Evolutionary conservation across 2,797 vertebrate species (phyloP), one percentile per base, ranked within the genome.

Genomic region (Telmatherina bonti): DNA sequence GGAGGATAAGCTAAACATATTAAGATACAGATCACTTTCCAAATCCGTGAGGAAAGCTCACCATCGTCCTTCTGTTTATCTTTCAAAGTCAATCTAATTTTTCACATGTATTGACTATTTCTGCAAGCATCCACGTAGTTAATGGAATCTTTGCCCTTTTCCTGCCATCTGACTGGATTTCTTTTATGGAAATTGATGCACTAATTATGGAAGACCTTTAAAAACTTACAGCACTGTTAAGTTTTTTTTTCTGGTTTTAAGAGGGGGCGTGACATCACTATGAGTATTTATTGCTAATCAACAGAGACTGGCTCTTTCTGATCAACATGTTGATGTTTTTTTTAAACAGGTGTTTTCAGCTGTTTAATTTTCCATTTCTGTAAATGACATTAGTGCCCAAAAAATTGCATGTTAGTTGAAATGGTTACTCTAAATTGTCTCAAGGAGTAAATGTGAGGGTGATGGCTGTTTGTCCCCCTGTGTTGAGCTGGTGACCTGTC

Each of bases 1-100:
- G 51, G 4, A 43, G n/a, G 15, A 24, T 36, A 7, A 38, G 35
- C 57, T 52, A 13, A 55, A 58, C 24, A 24, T 63, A 53, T 53
- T 66, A 53, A 33, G 12, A 65, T 59, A 31, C 31, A 52, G 47
- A 72, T 65, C 55, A 7, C 35, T 59, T 26, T 59, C 20, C 27
- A 72, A 38, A 18, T 53, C 54, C 54, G 55, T 30, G 18, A 68
- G 33, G 45, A 35, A 68, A n/a, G 24, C 49, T 68, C 66, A 59
- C 8, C 41, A 57, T 0, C 47, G 43, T 51, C 24, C 3, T 51
- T 24, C 13, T 60, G 45, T 38, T 60, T 52, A 60, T 69, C 56
- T 60, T 58, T 59, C 4, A 59, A n/a, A 24, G 26, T 15, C 51
- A 29, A 60, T 69, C 35, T 52, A 20, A 49, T 22, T 69, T 60